Base-by-base conservation (phyloP, 2,113 vertebrate genomes). In the Onychorhynchus coronatus region DNA sequence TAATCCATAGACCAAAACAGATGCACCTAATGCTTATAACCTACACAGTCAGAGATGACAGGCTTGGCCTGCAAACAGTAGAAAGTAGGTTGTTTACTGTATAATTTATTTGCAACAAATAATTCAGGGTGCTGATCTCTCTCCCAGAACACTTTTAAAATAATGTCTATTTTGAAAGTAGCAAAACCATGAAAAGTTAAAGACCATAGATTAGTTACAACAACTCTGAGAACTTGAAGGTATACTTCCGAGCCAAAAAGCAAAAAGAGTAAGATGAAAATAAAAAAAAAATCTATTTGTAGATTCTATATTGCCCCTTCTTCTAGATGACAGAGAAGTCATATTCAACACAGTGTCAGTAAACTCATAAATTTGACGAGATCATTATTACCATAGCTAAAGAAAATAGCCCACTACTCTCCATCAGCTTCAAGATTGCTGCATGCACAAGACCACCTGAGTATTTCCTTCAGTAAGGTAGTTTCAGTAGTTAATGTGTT, bases 61-160 rank as follows among this genome's bases (percentile, higher is more conserved):
- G 41, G 15, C 50, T 89, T 89, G 39, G 44, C 68, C 25, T 75
- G 47, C 37, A 93, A 96, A 85, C n/a, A 58, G 68, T 8, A 79
- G 75, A 61, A 94, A 92, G 73, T 76, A 94, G 55, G 49, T 75
- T 79, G 37, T 49, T 85, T 52, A 25, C 31, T 87, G 25, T 49
- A 91, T 79, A 83, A 96, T 92, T 91, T 12, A 89, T 88, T 72
- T 91, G 39, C 56, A 89, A 81, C 66, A 92, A 81, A 92, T 65
- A 86, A 92, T 87, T 94, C 62, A 91, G 46, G 71, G 33, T 70
- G n/a, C 18, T 79, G 66, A 82, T 84, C n/a, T 73, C 55, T 58
- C 76, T 85, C 53, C 28, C 58, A 72, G 67, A 76, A 66, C 16
- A 85, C 27, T 62, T 68, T 72, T 50, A 53, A 67, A 88, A 82